These are phyloP conservation scores for Zelostemma sp. DNA, from an alignment of 1,140 invertebrate genomes.

Conservation along the genomic window DNA sequence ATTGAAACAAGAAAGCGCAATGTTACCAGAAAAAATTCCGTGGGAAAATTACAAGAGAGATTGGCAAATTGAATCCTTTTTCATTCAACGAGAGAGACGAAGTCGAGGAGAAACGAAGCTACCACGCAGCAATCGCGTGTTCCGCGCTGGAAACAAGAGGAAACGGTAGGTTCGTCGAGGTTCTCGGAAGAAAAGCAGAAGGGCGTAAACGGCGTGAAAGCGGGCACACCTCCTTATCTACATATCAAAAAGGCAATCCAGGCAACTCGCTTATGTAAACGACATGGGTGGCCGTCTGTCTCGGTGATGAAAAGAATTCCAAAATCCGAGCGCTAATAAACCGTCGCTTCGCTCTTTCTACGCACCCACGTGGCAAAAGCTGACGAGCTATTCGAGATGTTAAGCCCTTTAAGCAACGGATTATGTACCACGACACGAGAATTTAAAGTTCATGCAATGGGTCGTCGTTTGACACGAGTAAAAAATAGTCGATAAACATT, in stretches of 20 bases:
- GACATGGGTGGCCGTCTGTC: constrained; percentile 61
- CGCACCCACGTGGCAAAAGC: constrained; percentile 51
- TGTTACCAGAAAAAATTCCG: too few species aligned
- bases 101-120: background rate
- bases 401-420: constrained; percentile 68
- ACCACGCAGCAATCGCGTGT: background rate
- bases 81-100: background rate
- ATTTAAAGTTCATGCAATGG: constrained; percentile 63
- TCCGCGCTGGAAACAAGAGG: constrained; percentile 8
- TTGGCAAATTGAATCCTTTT: too few species aligned
- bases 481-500: background rate
- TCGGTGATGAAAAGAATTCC: constrained; percentile 69
- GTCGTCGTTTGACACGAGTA: background rate
- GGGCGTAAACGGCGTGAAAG: constrained; percentile 69
- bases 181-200: constrained; percentile 38
- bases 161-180: constrained; percentile 21
- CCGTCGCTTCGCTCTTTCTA: constrained; percentile 62
- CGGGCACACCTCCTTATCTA: constrained; percentile 67
- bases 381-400: constrained; percentile 69
- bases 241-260: constrained; percentile 72
- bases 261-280: constrained; percentile 72
- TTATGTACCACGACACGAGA: constrained; percentile 65
- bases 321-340: constrained; percentile 71
- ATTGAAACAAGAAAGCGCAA: too few species aligned
- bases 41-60: too few species aligned